These are phyloP conservation scores for Coracias cyanogaster DNA, from an alignment of 2,797 vertebrate genomes.

Conservation along the genomic window DNA sequence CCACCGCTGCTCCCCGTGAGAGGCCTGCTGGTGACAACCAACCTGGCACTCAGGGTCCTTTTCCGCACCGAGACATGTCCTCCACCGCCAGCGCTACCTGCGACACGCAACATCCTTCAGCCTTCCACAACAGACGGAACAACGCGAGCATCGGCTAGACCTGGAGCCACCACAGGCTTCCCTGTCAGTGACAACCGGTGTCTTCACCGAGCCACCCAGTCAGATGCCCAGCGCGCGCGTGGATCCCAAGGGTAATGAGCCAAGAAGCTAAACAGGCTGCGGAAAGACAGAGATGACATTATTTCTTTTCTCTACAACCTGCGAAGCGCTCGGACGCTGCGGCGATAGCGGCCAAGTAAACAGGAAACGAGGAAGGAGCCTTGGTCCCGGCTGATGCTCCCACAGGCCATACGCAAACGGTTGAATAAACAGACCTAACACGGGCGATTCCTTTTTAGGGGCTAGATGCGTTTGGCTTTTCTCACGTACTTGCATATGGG, in stretches of 20 bases:
- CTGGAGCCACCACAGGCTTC: neutral
- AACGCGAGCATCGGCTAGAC: accelerated
- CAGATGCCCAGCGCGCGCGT: accelerated
- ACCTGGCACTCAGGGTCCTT: neutral
- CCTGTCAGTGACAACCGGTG: accelerated
- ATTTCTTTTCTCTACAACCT: neutral
- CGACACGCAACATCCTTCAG: neutral
- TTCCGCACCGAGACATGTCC: accelerated
- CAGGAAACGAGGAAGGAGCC: neutral
- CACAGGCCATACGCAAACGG: accelerated
- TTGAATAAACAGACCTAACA: neutral
- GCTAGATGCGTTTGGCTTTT: neutral
- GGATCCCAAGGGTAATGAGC: neutral
- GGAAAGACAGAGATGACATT: neutral
- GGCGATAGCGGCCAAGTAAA: neutral
- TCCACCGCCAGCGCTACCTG: neutral
- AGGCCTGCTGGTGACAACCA: neutral
- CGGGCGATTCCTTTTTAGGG: neutral
- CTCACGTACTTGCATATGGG: neutral
- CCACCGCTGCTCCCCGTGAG: neutral
- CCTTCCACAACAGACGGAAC: neutral
- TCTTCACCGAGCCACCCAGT: neutral
- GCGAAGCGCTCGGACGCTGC: neutral
- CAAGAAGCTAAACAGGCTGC: neutral
- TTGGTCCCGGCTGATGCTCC: neutral